Percentiles rank a stretch among this genome's conserved stretches.
phyloP scores from a whole-genome alignment of 1,140 invertebrate species.

The Drosophila kikkawai region DNA sequence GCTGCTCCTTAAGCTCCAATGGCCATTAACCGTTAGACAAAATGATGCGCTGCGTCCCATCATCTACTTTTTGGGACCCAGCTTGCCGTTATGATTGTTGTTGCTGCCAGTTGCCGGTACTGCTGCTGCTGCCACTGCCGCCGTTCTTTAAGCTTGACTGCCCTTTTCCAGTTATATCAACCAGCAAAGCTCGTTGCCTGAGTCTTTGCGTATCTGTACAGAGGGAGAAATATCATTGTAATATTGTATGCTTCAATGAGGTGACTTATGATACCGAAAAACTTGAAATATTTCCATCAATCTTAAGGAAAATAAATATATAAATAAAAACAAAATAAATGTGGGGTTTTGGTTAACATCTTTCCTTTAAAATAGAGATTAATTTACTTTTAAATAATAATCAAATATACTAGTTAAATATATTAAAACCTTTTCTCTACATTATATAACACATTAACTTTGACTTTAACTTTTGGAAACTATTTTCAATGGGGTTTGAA shows the following conservation, averaged over 20 bases:
- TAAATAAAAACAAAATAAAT: background rate
- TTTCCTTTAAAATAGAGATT: background rate
- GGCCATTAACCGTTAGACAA: constrained; percentile 71
- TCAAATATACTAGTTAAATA: no score
- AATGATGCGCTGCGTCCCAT: constrained; percentile 53
- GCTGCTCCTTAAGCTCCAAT: constrained; percentile 49
- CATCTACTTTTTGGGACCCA: constrained; percentile 53
- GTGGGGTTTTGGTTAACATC: background rate
- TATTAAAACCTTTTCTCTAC: background rate
- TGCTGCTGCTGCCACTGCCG: constrained; percentile 5
- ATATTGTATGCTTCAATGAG: background rate
- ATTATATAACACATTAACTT: no score
- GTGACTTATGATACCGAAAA: background rate
- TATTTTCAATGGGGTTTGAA: background rate
- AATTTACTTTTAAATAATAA: background rate
- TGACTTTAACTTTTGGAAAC: no score
- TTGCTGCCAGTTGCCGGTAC: constrained; percentile 4
- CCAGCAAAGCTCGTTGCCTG: constrained; percentile 64
- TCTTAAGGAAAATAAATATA: background rate
- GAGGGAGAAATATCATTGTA: background rate
- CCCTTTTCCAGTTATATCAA: constrained; percentile 55
- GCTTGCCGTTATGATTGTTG: constrained; percentile 60
- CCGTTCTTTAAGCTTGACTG: constrained; percentile 55
- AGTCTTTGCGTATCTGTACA: constrained; percentile 50
- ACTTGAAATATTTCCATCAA: background rate